Base-by-base conservation (phyloP, 2,797 vertebrate genomes). In the Gephyroberyx darwinii region DNA sequence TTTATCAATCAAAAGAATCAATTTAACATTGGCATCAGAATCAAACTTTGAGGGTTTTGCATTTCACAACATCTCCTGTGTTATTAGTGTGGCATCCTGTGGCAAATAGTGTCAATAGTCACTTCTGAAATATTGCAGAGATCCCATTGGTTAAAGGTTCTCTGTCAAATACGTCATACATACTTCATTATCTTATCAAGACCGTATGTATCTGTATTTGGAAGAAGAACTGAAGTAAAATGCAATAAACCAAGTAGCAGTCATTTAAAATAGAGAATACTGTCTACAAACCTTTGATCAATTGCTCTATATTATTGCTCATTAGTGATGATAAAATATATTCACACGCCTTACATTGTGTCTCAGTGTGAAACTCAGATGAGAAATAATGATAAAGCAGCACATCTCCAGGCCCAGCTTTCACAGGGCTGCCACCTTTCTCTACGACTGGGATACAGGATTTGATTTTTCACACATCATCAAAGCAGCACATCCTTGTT, bases 401-500 rank as follows among this genome's bases (percentile, higher is more conserved):
- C 37, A 43, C 20, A 5, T 65, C 63, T 33, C 12, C n/a, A 14
- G 17, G 19, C 2, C 31, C 17, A 2, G 22, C 48, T 54, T 68
- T 80, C 74, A 75, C 74, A 26, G 26, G 6, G 1, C 56, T 33
- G 75, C 74, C 80, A 75, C 79, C 75, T 85, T 48, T 47, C 59
- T 53, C 7, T 53, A 70, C 71, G 39, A 48, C 69, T 74, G 43
- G 51, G 86, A 64, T 50, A 48, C 59, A n/a, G 33, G 78, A 0
- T 78, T 81, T 53, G 76, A 79, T 78, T 74, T 86, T 78, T 78
- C 48, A 57, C 82, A 83, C 74, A 33, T 80, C 68, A 65, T 78
- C 71, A 78, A 75, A 75, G 77, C 74, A 33, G 45, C 68, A 5
- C 50, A 17, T 63, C 75, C 37, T 78, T 5, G 39, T 78, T 82